Evolutionary conservation across 2,113 vertebrate species (phyloP), one percentile per base, ranked within the genome.

Genomic region (Ondatra zibethicus): DNA sequence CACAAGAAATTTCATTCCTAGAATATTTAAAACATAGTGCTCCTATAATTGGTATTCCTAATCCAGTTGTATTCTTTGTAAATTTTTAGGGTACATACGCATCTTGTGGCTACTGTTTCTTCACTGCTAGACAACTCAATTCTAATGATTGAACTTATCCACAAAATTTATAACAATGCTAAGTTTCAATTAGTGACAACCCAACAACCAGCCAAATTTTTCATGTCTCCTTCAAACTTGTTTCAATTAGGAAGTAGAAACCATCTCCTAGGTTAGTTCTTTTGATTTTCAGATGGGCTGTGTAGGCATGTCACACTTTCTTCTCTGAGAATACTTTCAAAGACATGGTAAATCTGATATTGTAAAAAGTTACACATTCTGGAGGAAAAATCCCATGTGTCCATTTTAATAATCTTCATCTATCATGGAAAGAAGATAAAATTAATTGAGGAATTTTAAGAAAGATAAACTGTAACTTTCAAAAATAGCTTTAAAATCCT

Each of bases 401-500:
- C 31, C 96, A 92, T 94, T 90, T 75, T 63, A 91, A 81, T 94
- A 77, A 55, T n/a, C 2, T 75, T 7, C 61, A 58, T 61, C 7
- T 84, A 58, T 45, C 36, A 63, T 33, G 21, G 25, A 93, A 92
- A 88, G 33, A 17, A 84, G 70, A 89, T 84, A 84, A n/a, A 89
- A 88, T 47, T 52, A 3, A 93, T 58, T 65, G 66, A 7, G 4
- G 39, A 82, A 10, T 93, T 72, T 80, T 91, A 58, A 77, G 36
- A 13, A 86, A 89, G 17, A 50, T 63, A 91, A 77, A 17, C 0
- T 81, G 12, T 36, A 76, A 87, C 65, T 78, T 11, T 16, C 27
- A 16, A 66, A 61, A 84, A 12, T 23, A 58, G 31, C 17, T 52
- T 86, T 25, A 73, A 82, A 73, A 70, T 1, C 61, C 3, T 84